Evolutionary conservation across 2,113 vertebrate genomes (phyloP).

Genomic region (Apus apus): DNA sequence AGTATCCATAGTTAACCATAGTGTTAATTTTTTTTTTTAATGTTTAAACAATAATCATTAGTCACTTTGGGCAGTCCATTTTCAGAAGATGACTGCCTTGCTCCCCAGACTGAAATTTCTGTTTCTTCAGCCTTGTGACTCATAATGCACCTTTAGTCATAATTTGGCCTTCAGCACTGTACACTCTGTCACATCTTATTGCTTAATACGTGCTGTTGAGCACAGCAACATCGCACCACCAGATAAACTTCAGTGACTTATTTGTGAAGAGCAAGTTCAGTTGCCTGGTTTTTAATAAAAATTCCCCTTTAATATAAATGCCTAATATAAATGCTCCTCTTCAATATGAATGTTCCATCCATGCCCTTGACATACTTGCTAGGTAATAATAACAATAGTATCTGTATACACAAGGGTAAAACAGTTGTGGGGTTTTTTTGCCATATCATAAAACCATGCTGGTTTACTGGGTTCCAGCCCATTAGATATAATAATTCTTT

Average conservation of each 20-base stretch:
- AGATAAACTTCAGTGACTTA: constrained; percentile 1
- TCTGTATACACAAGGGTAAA: neutral
- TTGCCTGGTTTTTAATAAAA: neutral
- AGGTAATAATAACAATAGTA: neutral
- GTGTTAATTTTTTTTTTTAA: neutral
- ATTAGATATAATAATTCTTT: neutral
- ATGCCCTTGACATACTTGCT: neutral
- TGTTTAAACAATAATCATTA: constrained; percentile 1
- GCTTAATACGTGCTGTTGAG: neutral
- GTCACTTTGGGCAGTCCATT: constrained; percentile 23
- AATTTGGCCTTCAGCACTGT: constrained; percentile 53
- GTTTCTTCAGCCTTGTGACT: constrained; percentile 55
- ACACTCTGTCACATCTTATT: constrained; percentile 34
- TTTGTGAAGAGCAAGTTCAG: neutral
- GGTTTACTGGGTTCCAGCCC: neutral
- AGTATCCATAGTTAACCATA: neutral
- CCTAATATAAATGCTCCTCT: neutral
- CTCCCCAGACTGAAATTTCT: constrained; percentile 38
- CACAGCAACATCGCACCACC: neutral
- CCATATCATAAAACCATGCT: neutral
- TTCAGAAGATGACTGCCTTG: constrained; percentile 27
- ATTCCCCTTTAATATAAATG: neutral
- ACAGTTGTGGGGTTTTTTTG: neutral
- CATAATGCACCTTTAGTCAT: constrained; percentile 55
- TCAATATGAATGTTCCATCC: neutral